Evolutionary conservation across 2,888 invertebrate genomes (phyloP).

Genomic region (Cryptophagus acutangulus): DNA sequence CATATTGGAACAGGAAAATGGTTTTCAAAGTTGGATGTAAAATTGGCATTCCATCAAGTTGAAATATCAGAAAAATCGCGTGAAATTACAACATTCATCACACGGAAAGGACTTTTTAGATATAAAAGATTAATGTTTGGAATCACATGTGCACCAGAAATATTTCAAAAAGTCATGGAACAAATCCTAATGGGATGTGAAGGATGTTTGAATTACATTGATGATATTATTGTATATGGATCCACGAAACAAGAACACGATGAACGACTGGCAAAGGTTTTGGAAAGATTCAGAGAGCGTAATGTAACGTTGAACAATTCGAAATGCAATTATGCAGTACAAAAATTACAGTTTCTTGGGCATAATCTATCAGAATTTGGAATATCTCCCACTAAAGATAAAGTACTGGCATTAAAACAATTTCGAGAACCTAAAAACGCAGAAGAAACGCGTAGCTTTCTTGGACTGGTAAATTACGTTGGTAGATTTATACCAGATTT

Average conservation of each 20-base stretch:
- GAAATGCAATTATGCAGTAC: slow-evolving; percentile 33
- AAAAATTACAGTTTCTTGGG: slow-evolving; percentile 7
- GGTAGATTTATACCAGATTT: slow-evolving; percentile 29
- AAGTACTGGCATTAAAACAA: slow-evolving; percentile 17
- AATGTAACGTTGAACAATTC: slow-evolving; percentile 21
- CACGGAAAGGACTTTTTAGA: slow-evolving; percentile 32
- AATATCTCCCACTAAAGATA: slow-evolving; percentile 18
- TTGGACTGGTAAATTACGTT: slow-evolving; percentile 34
- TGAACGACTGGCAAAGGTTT: slow-evolving; percentile 11
- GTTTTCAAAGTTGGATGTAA: slow-evolving; percentile 32
- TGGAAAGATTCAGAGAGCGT: slow-evolving; percentile 25
- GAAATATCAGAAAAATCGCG: slow-evolving; percentile 34
- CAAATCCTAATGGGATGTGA: slow-evolving; percentile 36
- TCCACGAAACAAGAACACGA: slow-evolving; percentile 32
- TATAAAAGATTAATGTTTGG: slow-evolving; percentile 37
- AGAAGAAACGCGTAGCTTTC: slow-evolving; percentile 29
- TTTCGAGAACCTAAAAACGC: slow-evolving; percentile 25
- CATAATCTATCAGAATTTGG: slow-evolving; percentile 21
- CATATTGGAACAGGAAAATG: slow-evolving; percentile 28
- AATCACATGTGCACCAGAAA: slow-evolving; percentile 40
- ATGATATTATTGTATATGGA: slow-evolving; percentile 41
- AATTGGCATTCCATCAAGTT: slow-evolving; percentile 39
- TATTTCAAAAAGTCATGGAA: slow-evolving; percentile 39
- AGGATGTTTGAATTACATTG: slow-evolving; percentile 39
- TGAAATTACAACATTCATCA: slow-evolving; percentile 35